Evolutionary conservation across 2,888 invertebrate genomes (phyloP).

Genomic region (Slavum lentiscoides): DNA sequence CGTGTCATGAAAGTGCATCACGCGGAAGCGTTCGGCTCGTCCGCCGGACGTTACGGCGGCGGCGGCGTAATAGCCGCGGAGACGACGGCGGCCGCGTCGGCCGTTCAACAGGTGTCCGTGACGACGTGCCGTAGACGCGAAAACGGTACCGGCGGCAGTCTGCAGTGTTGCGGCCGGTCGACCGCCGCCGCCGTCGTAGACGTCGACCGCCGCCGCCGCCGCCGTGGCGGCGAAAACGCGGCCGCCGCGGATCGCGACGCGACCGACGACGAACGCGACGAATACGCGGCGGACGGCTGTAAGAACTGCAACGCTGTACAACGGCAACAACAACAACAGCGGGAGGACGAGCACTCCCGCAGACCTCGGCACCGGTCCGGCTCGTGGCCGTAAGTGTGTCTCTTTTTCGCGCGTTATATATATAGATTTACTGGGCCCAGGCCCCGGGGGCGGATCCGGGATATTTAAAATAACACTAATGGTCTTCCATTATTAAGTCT

Average conservation of each 20-base stretch:
- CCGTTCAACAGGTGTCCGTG: conserved; percentile 13
- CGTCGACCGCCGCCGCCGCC: background rate
- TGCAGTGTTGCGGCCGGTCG: background rate
- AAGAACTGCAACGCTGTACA: conserved; percentile 5
- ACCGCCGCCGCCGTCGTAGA: background rate
- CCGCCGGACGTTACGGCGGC: conserved; percentile 34
- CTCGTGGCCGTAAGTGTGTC: conserved; percentile 71
- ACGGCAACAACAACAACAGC: background rate
- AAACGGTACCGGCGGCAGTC: background rate
- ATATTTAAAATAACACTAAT: too few species aligned
- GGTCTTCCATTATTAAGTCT: too few species aligned
- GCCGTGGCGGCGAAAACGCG: background rate
- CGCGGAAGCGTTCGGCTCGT: conserved; percentile 31
- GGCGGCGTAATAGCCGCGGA: conserved; percentile 51
- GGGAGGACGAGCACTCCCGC: conserved; percentile 30
- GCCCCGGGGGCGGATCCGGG: too few species aligned
- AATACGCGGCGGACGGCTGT: background rate
- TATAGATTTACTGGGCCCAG: too few species aligned
- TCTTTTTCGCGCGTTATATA: background rate
- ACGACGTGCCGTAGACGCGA: conserved; percentile 8
- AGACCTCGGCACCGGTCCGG: conserved; percentile 50
- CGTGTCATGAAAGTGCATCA: conserved; percentile 41
- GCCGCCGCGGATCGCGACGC: background rate
- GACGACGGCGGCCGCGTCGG: conserved; percentile 9
- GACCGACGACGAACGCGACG: background rate